Percentiles rank a stretch among this genome's conserved stretches.
phyloP scores from a whole-genome alignment of 2,888 invertebrate genomes.

The Hedychridium roseum region DNA sequence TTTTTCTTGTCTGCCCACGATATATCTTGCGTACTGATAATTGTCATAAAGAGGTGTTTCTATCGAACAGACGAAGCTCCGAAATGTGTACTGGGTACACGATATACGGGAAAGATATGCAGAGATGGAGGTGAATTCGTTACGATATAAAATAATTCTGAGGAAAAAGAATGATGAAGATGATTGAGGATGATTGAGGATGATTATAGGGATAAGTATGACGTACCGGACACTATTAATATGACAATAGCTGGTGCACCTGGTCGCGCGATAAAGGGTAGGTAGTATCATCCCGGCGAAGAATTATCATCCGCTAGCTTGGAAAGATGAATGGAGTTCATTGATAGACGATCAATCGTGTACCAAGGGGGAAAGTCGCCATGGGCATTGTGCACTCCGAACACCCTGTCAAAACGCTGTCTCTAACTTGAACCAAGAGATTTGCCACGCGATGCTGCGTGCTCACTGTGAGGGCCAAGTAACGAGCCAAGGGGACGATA shows the following conservation, averaged over 20 bases:
- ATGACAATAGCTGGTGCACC: slow-evolving; percentile 13
- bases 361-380: slow-evolving; percentile 24
- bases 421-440: too few relatives aligned
- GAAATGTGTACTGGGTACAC: too few relatives aligned
- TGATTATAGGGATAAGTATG: background rate
- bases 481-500: slow-evolving; percentile 34
- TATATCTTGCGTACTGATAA: too few relatives aligned
- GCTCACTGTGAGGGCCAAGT: slow-evolving; percentile 26
- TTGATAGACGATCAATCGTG: slow-evolving; percentile 53
- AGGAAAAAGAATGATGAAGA: too few relatives aligned
- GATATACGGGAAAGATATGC: too few relatives aligned
- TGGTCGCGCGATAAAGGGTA: slow-evolving; percentile 18
- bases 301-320: slow-evolving; percentile 44
- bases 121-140: too few relatives aligned
- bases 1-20: slow-evolving; percentile 13
- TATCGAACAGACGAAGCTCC: too few relatives aligned
- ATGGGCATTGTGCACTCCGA: slow-evolving; percentile 24
- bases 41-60: too few relatives aligned
- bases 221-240: background rate
- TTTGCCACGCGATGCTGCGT: slow-evolving; percentile 53
- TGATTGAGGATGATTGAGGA: background rate
- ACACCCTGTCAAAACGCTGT: slow-evolving; percentile 58
- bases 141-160: too few relatives aligned
- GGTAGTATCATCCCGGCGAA: slow-evolving; percentile 14
- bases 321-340: slow-evolving; percentile 52